A percentile compares a stretch with the other conserved stretches of the same genome.
These are phyloP conservation scores for Sinocyclocheilus grahami DNA, from an alignment of 2,113 vertebrate species.

Conservation along the genomic window DNA sequence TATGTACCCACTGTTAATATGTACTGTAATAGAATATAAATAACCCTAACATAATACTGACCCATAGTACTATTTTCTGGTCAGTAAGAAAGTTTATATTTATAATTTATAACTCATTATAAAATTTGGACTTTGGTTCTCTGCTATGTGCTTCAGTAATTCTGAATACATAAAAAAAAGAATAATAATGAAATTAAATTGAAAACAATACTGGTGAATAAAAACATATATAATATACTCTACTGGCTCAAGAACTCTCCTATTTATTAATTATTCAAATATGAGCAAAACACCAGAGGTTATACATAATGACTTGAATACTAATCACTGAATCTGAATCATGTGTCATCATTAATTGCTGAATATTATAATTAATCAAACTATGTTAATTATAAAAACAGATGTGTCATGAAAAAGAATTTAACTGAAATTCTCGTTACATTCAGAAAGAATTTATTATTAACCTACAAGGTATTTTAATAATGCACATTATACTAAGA, in stretches of 20 bases:
- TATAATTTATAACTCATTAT: no score
- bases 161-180: not conserved
- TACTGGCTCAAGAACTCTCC: not conserved
- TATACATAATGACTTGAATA: constrained; percentile 20
- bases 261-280: constrained; percentile 3
- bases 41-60: no score
- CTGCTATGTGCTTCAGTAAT: not conserved
- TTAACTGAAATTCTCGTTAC: constrained; percentile 33
- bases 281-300: constrained; percentile 1
- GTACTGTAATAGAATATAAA: no score
- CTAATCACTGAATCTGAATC: constrained; percentile 8
- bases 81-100: not conserved
- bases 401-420: constrained; percentile 16
- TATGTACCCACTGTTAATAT: no score
- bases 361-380: constrained; percentile 19
- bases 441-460: not conserved
- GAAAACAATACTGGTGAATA: not conserved
- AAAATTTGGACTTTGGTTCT: not conserved
- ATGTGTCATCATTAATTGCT: constrained; percentile 33
- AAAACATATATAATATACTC: not conserved
- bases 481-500: not conserved
- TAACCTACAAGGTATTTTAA: not conserved
- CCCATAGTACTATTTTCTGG: no score
- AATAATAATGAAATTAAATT: no score
- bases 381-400: constrained; percentile 32